phyloP scores from a whole-genome alignment of 2,113 vertebrate genomes.

The Siniperca knerii region DNA sequence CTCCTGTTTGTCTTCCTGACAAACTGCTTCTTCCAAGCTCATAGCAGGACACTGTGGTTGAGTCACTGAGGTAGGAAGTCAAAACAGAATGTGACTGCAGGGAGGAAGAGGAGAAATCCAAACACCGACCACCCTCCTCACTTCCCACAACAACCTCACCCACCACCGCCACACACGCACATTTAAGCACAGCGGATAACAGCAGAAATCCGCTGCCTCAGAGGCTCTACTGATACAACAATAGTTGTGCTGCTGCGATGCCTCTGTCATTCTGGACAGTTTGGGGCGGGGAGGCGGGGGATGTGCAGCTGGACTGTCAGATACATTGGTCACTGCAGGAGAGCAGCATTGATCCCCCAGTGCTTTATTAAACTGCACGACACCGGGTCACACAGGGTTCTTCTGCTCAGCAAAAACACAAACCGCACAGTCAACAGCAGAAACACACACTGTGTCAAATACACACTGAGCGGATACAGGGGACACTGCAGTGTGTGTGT shows the following conservation, averaged over 20 bases:
- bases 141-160: not conserved
- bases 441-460: slow-evolving; percentile 1
- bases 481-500: slow-evolving; percentile 9
- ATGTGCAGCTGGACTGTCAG: slow-evolving; percentile 29
- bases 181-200: slow-evolving; percentile 33
- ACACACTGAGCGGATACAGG: not conserved
- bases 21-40: slow-evolving; percentile 30
- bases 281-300: not conserved
- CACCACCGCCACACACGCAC: not conserved
- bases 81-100: slow-evolving; percentile 19
- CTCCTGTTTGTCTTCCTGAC: slow-evolving; percentile 30
- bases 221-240: not conserved
- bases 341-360: slow-evolving; percentile 25
- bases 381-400: not conserved
- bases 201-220: slow-evolving; percentile 43
- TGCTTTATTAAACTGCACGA: not conserved
- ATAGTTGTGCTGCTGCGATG: slow-evolving; percentile 12
- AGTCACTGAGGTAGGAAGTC: slow-evolving; percentile 39
- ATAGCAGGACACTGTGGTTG: slow-evolving; percentile 8
- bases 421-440: not conserved
- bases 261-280: slow-evolving; percentile 21
- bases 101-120: slow-evolving; percentile 29
- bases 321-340: slow-evolving; percentile 29
- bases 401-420: slow-evolving; percentile 19
- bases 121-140: slow-evolving; percentile 8